A percentile compares a stretch with the other conserved stretches of the same genome.
phyloP scores from a whole-genome alignment of 2,113 vertebrate genomes.

The Dicerorhinus sumatrensis region DNA sequence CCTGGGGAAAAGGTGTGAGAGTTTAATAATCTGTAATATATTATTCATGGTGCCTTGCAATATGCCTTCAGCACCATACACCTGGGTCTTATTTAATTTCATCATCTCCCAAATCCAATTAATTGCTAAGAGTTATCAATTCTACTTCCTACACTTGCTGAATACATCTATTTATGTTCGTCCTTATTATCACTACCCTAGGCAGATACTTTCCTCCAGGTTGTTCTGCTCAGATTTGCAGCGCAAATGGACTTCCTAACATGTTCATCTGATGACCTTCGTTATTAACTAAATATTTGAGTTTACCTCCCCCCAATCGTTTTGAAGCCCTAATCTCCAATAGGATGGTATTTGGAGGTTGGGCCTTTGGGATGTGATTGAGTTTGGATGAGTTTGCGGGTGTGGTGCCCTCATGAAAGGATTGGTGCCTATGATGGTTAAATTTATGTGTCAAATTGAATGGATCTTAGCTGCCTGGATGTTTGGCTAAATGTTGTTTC shows the following conservation, averaged over 20 bases:
- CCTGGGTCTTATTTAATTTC: background rate
- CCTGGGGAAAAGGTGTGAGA: background rate
- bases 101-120: background rate
- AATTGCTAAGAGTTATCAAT: background rate
- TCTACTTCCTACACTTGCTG: background rate
- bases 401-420: background rate
- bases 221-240: background rate
- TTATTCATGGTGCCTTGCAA: background rate
- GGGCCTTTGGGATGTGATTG: background rate
- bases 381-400: background rate
- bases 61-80: background rate
- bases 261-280: background rate
- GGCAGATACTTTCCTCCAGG: background rate
- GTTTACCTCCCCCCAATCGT: fast-evolving
- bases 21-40: background rate
- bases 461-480: background rate
- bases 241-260: background rate
- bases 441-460: background rate
- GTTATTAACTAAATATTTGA: background rate
- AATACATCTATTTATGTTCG: background rate
- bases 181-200: background rate
- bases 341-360: background rate
- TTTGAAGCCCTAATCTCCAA: background rate
- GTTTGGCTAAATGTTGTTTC: background rate
- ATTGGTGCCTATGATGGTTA: background rate